These are phyloP conservation scores for Nephila pilipes DNA, from an alignment of 1,140 invertebrate species.

Conservation along the genomic window DNA sequence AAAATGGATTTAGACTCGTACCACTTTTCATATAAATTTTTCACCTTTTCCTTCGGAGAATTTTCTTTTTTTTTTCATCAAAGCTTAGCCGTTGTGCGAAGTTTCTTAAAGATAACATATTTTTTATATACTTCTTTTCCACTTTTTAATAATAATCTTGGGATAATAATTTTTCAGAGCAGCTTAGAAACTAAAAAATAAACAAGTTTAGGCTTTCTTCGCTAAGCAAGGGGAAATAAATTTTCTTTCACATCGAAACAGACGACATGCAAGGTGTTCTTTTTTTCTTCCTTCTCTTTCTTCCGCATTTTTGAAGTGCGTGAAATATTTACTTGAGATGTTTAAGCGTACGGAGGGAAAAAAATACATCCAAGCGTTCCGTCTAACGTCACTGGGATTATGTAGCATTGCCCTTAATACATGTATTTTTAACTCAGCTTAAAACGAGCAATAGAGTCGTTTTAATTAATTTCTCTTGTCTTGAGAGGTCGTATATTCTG, in stretches of 20 bases:
- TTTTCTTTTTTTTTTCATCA: background rate
- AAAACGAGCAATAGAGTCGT: background rate
- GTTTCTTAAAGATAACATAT: slow-evolving; percentile 27
- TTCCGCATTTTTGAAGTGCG: background rate
- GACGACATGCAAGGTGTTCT: slow-evolving; percentile 26
- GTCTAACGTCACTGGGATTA: background rate
- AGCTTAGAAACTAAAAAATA: slow-evolving; percentile 46
- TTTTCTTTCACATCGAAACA: slow-evolving; percentile 20
- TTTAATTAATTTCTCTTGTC: slow-evolving; percentile 47
- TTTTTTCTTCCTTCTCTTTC: background rate
- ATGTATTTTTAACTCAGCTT: slow-evolving; percentile 46
- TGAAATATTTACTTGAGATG: slow-evolving; percentile 31
- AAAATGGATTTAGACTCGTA: background rate
- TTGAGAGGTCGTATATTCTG: slow-evolving; percentile 13
- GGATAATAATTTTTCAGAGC: slow-evolving; percentile 58
- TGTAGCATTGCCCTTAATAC: background rate
- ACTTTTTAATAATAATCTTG: slow-evolving; percentile 55
- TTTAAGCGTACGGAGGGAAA: no score
- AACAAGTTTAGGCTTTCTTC: slow-evolving; percentile 35
- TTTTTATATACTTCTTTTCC: slow-evolving; percentile 28
- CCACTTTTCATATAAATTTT: background rate
- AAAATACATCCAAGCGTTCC: background rate
- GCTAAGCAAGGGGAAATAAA: slow-evolving; percentile 15
- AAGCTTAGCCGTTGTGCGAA: background rate
- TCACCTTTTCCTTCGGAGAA: background rate